Evolutionary conservation across 2,113 vertebrate genomes (phyloP).

Genomic region (Steatornis caripensis): DNA sequence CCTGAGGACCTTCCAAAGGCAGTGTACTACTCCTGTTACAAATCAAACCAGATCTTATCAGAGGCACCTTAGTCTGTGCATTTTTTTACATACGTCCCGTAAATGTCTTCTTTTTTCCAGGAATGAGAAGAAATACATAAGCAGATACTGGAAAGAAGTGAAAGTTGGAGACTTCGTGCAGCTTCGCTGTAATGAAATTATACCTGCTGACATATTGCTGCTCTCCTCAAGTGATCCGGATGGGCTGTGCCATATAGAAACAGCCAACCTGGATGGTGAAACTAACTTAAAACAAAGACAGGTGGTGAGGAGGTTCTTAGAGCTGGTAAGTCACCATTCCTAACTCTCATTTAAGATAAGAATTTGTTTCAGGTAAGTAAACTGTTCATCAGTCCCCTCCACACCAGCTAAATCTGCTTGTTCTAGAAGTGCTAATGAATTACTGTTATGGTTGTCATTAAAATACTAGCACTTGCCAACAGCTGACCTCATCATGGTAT

Average conservation of each 20-base stretch:
- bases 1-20: neutral
- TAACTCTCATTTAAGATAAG: neutral
- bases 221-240: conserved; percentile 94
- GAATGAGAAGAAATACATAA: conserved; percentile 82
- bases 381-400: neutral
- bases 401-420: neutral
- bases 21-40: neutral
- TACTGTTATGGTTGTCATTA: conserved; percentile 12
- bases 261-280: conserved; percentile 95
- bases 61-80: neutral
- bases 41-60: neutral
- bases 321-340: conserved; percentile 81
- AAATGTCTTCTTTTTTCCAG: conserved; percentile 60
- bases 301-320: conserved; percentile 89
- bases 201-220: conserved; percentile 92
- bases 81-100: neutral
- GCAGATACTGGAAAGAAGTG: conserved; percentile 93
- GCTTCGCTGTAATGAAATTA: conserved; percentile 93
- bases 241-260: conserved; percentile 95
- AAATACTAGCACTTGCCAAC: neutral
- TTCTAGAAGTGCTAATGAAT: neutral
- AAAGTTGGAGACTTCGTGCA: conserved; percentile 91
- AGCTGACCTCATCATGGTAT: neutral
- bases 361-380: neutral
- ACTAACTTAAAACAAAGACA: conserved; percentile 95